Evolutionary conservation across 2,113 vertebrate species (phyloP).

Genomic region (Engystomops pustulosus): DNA sequence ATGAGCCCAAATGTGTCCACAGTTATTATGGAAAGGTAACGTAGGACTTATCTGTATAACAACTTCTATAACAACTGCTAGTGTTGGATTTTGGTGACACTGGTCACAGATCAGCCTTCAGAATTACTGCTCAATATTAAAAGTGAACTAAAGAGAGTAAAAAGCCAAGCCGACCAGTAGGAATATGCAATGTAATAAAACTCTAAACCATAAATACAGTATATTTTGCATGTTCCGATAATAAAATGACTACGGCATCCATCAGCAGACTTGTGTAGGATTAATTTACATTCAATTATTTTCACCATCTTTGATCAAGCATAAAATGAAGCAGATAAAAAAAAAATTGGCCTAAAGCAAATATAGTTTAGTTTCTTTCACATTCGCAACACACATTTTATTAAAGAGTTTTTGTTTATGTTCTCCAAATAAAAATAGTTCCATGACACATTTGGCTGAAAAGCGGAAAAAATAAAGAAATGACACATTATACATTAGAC

Average conservation of each 20-base stretch:
- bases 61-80: too few relatives aligned
- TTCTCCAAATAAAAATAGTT: conserved; percentile 39
- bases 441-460: conserved; percentile 34
- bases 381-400: conserved; percentile 36
- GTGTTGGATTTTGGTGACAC: not conserved
- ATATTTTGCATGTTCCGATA: conserved; percentile 15
- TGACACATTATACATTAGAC: conserved; percentile 37
- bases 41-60: too few relatives aligned
- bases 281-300: conserved; percentile 57
- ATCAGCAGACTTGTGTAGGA: conserved; percentile 31
- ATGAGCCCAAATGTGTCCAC: too few relatives aligned
- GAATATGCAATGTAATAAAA: conserved; percentile 28
- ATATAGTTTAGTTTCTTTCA: not conserved
- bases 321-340: conserved; percentile 50
- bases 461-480: conserved; percentile 46
- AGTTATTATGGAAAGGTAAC: too few relatives aligned
- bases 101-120: not conserved
- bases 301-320: conserved; percentile 54
- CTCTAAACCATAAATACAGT: conserved; percentile 31
- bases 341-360: conserved; percentile 50
- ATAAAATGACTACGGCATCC: conserved; percentile 28
- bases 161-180: not conserved
- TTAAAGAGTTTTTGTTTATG: conserved; percentile 39
- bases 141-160: not conserved
- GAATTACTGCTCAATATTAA: not conserved